Evolutionary conservation across 2,888 invertebrate genomes (phyloP), one percentile per base, ranked within the genome.

Genomic region (Hetaerina titia): DNA sequence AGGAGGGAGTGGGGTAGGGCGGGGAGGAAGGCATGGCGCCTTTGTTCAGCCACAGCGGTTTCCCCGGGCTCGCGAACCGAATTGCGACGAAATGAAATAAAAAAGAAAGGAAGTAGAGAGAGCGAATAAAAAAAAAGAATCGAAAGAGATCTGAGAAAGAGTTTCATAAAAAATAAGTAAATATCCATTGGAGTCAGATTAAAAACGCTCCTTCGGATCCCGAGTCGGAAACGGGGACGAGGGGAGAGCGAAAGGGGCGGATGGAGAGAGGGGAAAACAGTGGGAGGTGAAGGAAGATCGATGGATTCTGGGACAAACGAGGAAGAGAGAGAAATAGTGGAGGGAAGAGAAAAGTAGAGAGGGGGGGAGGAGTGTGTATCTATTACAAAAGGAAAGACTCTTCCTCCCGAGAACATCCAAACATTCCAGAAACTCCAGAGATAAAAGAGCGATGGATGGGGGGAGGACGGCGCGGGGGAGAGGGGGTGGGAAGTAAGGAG

Each of bases 341-440:
- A n/a, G n/a, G 13, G 81, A 15, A 31, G 81, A 19, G 60, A 60
- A 5, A 60, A 60, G 17, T 0, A 15, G 11, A 60, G 60, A 60
- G 17, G 60, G 60, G 74, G 81, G 11, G 31, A 31, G n/a, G 19
- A n/a, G 69, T n/a, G n/a, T 19, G 22, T 8, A 25, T 25, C 25
- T 81, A 31, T 31, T 81, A 11, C 81, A 31, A 81, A 81, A 81
- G 81, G 31, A 31, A 45, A 31, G 81, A 25, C 31, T 31, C 13
- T 13, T 31, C 31, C 31, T 31, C 74, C 81, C 81, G 81, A 31
- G 81, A 81, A 13, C 31, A 81, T 81, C 81, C 81, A 81, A 81
- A 81, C 81, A 81, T 81, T 81, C 81, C 81, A 81, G 81, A 81
- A 81, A 81, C 81, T 81, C 81, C 81, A n/a, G 81, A n/a, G 81